These are phyloP conservation scores for Hipparchia semele DNA, from an alignment of 2,888 invertebrate species.

Conservation along the genomic window DNA sequence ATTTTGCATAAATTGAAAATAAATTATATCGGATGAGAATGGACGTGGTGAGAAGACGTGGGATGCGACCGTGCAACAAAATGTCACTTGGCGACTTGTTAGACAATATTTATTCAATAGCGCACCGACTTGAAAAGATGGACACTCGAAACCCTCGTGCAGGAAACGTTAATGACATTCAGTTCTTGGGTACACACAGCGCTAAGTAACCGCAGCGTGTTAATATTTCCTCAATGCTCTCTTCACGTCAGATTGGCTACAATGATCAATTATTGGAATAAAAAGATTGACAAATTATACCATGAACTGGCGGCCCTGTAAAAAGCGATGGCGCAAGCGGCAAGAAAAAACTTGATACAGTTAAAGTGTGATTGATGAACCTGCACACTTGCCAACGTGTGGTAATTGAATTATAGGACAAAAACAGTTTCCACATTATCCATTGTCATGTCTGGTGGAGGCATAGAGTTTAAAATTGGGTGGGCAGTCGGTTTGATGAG, in stretches of 20 bases:
- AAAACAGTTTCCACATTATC: slow-evolving; percentile 52
- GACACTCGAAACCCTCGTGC: slow-evolving; percentile 72
- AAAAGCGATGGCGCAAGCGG: slow-evolving; percentile 58
- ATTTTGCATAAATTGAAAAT: slow-evolving; percentile 74
- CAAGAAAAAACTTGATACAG: slow-evolving; percentile 72
- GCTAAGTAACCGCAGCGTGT: slow-evolving; percentile 56
- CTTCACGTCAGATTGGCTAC: slow-evolving; percentile 39
- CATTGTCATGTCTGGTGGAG: slow-evolving; percentile 51
- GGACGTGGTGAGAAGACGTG: slow-evolving; percentile 62
- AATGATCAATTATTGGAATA: slow-evolving; percentile 67
- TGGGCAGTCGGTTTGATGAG: slow-evolving; percentile 42
- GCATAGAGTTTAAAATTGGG: slow-evolving; percentile 56
- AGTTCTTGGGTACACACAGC: slow-evolving; percentile 62
- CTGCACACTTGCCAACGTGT: slow-evolving; percentile 62
- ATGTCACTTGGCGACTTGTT: slow-evolving; percentile 79
- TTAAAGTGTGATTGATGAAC: slow-evolving; percentile 80
- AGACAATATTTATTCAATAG: slow-evolving; percentile 79
- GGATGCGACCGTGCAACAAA: slow-evolving; percentile 63
- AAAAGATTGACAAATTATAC: slow-evolving; percentile 76
- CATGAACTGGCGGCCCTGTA: slow-evolving; percentile 60
- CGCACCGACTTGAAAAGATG: slow-evolving; percentile 66
- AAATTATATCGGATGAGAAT: slow-evolving; percentile 66
- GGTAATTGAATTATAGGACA: slow-evolving; percentile 77
- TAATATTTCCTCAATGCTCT: slow-evolving; percentile 53
- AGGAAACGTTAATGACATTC: slow-evolving; percentile 78